These are phyloP conservation scores for Eucidaris tribuloides DNA, from an alignment of 35 echinoderm and acorn worm species.

Conservation along the genomic window DNA sequence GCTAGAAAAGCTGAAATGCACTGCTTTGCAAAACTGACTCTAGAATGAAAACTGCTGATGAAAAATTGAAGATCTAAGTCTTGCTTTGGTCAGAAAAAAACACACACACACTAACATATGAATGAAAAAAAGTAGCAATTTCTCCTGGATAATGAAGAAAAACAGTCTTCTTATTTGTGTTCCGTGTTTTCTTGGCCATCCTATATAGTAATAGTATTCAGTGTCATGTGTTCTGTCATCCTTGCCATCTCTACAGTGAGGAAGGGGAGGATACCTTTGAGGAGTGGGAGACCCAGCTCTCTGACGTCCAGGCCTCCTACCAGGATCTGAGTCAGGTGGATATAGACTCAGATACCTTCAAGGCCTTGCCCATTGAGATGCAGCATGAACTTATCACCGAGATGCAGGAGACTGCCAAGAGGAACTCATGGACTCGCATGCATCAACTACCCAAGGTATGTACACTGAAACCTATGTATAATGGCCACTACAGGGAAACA, in stretches of 20 bases:
- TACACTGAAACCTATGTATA: too few species aligned
- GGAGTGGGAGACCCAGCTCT: not conserved
- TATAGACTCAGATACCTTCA: conserved; percentile 69
- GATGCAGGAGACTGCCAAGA: conserved; percentile 70
- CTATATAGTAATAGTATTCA: not conserved
- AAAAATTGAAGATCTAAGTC: too few species aligned
- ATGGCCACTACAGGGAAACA: too few species aligned
- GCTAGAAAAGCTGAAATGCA: too few species aligned
- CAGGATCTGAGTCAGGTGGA: conserved; percentile 72
- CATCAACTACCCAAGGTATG: conserved; percentile 75
- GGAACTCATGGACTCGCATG: conserved; percentile 72
- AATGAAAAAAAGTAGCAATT: too few species aligned
- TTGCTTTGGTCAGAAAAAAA: too few species aligned
- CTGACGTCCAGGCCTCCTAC: conserved; percentile 25
- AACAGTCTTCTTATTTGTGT: not conserved
- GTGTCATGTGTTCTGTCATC: not conserved
- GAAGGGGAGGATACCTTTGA: not conserved
- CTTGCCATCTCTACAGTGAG: not conserved
- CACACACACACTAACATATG: too few species aligned
- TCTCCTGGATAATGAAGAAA: too few species aligned
- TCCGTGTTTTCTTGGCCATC: not conserved
- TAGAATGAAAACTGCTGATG: too few species aligned
- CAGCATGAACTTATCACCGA: conserved; percentile 84
- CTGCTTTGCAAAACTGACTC: too few species aligned
- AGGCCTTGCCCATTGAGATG: conserved; percentile 63